Evolutionary conservation across 92 coral and sea anemone genomes (phyloP).

Genomic region (Porites lobata): DNA sequence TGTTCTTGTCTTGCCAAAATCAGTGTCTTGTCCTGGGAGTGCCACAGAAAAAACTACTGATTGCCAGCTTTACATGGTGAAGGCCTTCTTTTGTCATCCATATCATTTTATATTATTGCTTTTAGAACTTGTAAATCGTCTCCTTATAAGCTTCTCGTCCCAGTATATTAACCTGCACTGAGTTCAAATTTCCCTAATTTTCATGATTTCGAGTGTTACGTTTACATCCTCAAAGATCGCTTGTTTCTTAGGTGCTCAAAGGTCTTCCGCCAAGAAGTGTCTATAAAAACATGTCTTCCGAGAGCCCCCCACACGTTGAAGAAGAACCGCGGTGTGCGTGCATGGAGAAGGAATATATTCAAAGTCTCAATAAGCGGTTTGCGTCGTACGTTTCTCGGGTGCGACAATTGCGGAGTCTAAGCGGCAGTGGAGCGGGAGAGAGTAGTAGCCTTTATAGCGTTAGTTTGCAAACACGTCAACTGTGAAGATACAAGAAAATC

Average conservation of each 20-base stretch:
- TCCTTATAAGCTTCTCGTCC: too few species aligned
- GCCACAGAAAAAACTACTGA: too few species aligned
- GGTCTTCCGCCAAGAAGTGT: background rate
- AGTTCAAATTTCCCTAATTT: too few species aligned
- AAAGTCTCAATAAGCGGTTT: constrained; percentile 93
- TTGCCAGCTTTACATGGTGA: too few species aligned
- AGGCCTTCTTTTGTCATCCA: too few species aligned
- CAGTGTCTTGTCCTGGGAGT: too few species aligned
- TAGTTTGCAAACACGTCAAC: constrained; percentile 84
- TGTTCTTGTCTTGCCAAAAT: too few species aligned
- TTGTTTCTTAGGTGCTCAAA: background rate
- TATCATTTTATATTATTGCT: too few species aligned
- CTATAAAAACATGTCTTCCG: constrained; percentile 56
- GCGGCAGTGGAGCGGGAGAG: constrained; percentile 78
- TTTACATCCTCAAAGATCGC: background rate
- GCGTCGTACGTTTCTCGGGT: constrained; percentile 95
- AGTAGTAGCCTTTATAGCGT: constrained; percentile 40
- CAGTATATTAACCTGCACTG: too few species aligned
- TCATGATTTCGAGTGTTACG: background rate
- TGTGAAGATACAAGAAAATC: constrained; percentile 87
- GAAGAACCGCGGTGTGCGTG: constrained; percentile 63
- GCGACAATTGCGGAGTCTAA: constrained; percentile 93
- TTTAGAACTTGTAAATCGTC: too few species aligned
- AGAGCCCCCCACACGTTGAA: constrained; percentile 64
- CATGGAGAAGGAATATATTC: constrained; percentile 86